These are phyloP conservation scores for Alectoris magna DNA, from an alignment of 2,797 vertebrate genomes.

Conservation along the genomic window DNA sequence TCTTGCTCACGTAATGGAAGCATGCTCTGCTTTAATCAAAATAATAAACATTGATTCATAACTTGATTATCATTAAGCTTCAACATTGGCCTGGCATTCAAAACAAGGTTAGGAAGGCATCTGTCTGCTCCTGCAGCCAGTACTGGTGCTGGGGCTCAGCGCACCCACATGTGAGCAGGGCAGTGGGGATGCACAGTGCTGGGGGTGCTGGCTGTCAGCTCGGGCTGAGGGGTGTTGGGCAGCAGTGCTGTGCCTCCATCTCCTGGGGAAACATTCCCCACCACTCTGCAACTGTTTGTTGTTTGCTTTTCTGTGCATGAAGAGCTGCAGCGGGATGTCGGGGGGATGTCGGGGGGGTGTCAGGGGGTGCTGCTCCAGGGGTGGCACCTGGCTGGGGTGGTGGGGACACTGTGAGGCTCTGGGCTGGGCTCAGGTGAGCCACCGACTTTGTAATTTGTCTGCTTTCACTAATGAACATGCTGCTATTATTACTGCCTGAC, in stretches of 20 bases:
- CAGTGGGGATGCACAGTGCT: neutral
- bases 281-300: neutral
- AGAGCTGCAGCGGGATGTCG: accelerated
- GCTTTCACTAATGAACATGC: accelerated
- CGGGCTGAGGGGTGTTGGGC: neutral
- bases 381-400: neutral
- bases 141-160: neutral
- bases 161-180: neutral
- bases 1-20: neutral
- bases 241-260: neutral
- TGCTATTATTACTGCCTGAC: neutral
- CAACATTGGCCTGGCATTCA: neutral
- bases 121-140: neutral
- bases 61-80: neutral
- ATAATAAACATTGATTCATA: neutral
- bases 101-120: neutral
- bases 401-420: neutral
- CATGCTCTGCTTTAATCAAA: neutral
- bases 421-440: accelerated
- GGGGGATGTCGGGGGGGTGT: neutral
- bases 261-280: accelerated
- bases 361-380: neutral
- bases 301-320: neutral
- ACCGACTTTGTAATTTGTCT: accelerated
- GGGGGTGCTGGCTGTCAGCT: too few relatives aligned